Evolutionary conservation across 2,888 invertebrate species (phyloP), one percentile per base, ranked within the genome.

Genomic region (Antheraea assamensis): DNA sequence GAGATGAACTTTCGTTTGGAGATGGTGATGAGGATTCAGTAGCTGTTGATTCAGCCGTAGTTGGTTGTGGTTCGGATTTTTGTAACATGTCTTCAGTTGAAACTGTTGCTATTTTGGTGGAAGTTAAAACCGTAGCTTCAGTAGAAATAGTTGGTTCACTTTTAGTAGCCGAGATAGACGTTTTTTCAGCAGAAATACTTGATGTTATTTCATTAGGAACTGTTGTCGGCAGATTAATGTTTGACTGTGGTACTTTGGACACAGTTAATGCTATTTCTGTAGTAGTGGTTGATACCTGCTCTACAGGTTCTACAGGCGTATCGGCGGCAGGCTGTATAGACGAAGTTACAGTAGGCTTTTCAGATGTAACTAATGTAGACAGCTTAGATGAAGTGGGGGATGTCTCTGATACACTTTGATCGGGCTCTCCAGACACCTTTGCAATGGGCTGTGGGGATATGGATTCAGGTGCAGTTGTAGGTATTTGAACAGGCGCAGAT

Each of bases 61-160:
- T 30, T 10, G 42, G n/a, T 49, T 73, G n/a, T 27, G 77, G 17
- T 30, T 72, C 72, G 31, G 81, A 30, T 19, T 75, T 71, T 71
- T 76, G 21, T 71, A 71, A 52, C 31, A 74, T n/a, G 27, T 72
- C 52, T 4, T 58, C 71, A 61, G 73, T 64, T 70, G 68, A 72
- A 31, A 71, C 52, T 74, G 73, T 71, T 10, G 64, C 8, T 61
- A 61, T 30, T n/a, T 66, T 31, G 7, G 64, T 31, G 2, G 58
- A 58, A 58, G 58, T 13, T 24, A 24, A 8, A 7, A 5, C 2
- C 24, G 61, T 27, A 21, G 68, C 13, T 35, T 35, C 68, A 35
- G 68, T 35, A 68, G 35, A 35, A 35, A 66, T 58, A 49, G 72
- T 58, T 35, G 71, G n/a, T 30, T 15, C 30, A 30, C 15, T 1